Evolutionary conservation across 2,113 vertebrate genomes (phyloP).

Genomic region (Ciconia boyciana): DNA sequence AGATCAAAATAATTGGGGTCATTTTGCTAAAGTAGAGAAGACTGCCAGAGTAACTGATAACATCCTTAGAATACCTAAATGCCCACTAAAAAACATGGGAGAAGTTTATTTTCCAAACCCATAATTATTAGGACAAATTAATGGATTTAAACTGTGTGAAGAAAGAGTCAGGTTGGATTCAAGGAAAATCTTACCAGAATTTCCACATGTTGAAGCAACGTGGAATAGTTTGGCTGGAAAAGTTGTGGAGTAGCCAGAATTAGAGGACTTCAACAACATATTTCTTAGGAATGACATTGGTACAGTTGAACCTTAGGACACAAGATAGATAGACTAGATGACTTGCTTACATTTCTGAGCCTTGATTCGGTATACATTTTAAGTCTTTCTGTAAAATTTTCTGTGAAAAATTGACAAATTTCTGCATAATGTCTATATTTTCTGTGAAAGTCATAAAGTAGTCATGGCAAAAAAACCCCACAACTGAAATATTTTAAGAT

Average conservation of each 20-base stretch:
- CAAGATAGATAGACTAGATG: fast-evolving
- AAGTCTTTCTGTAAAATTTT: not conserved
- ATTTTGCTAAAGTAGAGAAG: not conserved
- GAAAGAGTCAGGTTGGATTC: not conserved
- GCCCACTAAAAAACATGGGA: not conserved
- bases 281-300: not conserved
- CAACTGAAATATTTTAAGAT: not conserved
- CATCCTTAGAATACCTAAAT: not conserved
- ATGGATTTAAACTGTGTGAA: not conserved
- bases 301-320: not conserved
- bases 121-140: not conserved
- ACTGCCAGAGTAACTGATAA: not conserved
- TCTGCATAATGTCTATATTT: not conserved
- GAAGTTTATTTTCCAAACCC: not conserved
- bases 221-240: not conserved
- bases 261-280: not conserved
- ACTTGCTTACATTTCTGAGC: not conserved
- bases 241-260: not conserved
- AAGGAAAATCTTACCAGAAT: not conserved
- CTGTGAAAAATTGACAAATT: not conserved
- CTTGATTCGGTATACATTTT: not conserved
- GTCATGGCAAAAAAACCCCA: not conserved
- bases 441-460: no score
- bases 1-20: not conserved
- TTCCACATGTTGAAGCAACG: fast-evolving